Evolutionary conservation across 2,113 vertebrate genomes (phyloP).

Genomic region (Meles meles): DNA sequence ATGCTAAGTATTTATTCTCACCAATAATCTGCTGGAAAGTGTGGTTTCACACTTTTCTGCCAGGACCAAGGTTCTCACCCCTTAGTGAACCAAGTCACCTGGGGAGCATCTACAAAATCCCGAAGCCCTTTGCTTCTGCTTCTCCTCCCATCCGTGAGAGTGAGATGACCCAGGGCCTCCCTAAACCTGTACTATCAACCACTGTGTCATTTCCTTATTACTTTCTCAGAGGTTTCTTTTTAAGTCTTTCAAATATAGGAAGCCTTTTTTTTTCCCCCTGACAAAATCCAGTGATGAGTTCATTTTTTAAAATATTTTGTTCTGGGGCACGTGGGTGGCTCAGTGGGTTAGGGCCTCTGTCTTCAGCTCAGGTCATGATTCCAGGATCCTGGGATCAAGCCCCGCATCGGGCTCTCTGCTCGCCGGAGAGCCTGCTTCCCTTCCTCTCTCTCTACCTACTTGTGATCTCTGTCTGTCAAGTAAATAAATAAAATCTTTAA

Average conservation of each 20-base stretch:
- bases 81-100: not conserved
- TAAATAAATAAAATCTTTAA: not conserved
- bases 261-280: not conserved
- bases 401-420: too few relatives aligned
- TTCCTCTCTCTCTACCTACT: too few relatives aligned
- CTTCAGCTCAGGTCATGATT: too few relatives aligned
- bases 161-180: not conserved
- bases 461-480: too few relatives aligned
- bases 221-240: not conserved
- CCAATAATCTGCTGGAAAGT: constrained; percentile 56
- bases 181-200: not conserved
- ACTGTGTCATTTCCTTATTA: not conserved
- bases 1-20: constrained; percentile 61
- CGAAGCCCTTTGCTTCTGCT: not conserved
- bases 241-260: not conserved
- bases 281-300: not conserved
- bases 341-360: too few relatives aligned
- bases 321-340: too few relatives aligned
- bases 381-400: too few relatives aligned
- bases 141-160: not conserved
- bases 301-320: not conserved
- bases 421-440: too few relatives aligned
- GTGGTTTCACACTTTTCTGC: constrained; percentile 63
- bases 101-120: not conserved
- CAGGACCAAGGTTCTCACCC: constrained; percentile 26